A percentile compares a stretch with the other conserved stretches of the same genome.
Evolutionary conservation across 1,140 invertebrate species (phyloP).

Genomic region (Tetragnatha versicolor): DNA sequence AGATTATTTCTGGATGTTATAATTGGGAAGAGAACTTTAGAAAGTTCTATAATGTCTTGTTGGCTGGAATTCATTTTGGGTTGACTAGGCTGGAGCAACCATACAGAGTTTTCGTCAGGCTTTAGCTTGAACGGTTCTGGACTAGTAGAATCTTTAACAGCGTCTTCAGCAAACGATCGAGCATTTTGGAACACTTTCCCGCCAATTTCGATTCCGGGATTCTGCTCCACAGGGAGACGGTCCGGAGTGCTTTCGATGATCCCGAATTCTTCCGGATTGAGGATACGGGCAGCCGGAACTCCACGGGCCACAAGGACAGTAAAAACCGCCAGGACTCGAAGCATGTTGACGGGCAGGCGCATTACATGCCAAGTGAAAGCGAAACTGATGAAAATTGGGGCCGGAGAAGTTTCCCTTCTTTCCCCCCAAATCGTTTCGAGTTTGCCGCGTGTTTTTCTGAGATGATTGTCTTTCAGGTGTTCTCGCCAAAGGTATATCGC

Average conservation of each 20-base stretch:
- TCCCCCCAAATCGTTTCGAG: too few species aligned
- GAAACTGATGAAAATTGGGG: constrained; percentile 2
- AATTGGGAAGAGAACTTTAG: too few species aligned
- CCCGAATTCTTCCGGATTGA: background rate
- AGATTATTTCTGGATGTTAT: too few species aligned
- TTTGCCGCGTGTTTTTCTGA: too few species aligned
- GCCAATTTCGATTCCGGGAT: background rate
- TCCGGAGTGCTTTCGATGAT: constrained; percentile 6
- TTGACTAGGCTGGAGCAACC: too few species aligned
- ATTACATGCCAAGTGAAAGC: constrained; percentile 42
- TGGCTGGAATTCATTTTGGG: too few species aligned
- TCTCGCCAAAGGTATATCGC: background rate
- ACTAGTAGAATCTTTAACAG: background rate
- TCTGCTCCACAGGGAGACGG: background rate
- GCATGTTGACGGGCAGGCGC: constrained; percentile 25
- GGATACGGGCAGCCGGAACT: background rate
- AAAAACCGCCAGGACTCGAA: background rate
- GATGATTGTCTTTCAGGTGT: background rate
- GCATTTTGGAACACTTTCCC: background rate
- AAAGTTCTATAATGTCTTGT: too few species aligned
- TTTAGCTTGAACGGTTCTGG: too few species aligned
- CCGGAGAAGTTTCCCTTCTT: too few species aligned
- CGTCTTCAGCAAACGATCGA: background rate
- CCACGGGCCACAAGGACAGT: background rate
- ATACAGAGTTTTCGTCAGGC: too few species aligned